Conservation (phyloP, 2,888 invertebrate species). For the Drosophila bunnanda region DNA sequence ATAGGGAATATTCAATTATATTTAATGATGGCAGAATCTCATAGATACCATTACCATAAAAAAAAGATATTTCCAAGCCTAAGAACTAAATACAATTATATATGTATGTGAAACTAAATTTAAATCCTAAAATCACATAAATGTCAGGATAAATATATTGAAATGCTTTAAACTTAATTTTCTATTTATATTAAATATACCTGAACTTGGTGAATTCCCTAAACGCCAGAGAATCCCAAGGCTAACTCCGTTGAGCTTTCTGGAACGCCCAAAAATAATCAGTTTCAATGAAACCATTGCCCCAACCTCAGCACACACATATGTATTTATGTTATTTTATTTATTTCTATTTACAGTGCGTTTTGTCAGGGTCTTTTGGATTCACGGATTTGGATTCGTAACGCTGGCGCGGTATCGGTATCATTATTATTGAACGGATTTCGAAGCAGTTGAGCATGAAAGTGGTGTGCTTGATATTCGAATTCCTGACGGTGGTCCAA, state of each 20-base stretch:
- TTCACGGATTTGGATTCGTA: conserved; percentile 43
- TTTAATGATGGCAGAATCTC: too few relatives aligned
- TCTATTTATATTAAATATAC: neutral
- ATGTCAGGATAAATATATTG: neutral
- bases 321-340: conserved; percentile 3
- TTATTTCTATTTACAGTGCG: conserved; percentile 38
- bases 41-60: too few relatives aligned
- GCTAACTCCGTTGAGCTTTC: neutral
- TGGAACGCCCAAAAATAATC: conserved; percentile 21
- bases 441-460: conserved; percentile 51
- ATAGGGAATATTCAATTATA: too few relatives aligned
- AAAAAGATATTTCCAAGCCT: neutral
- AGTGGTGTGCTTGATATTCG: conserved; percentile 52
- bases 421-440: conserved; percentile 19
- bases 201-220: neutral
- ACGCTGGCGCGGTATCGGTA: conserved; percentile 13
- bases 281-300: conserved; percentile 6
- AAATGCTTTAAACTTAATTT: neutral
- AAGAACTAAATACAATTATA: neutral
- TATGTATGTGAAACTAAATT: neutral
- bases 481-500: conserved; percentile 76
- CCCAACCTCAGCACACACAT: conserved; percentile 7
- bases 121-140: neutral
- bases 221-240: neutral
- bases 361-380: conserved; percentile 18